Evolutionary conservation across 2,113 vertebrate genomes (phyloP).

Genomic region (Trichechus manatus): DNA sequence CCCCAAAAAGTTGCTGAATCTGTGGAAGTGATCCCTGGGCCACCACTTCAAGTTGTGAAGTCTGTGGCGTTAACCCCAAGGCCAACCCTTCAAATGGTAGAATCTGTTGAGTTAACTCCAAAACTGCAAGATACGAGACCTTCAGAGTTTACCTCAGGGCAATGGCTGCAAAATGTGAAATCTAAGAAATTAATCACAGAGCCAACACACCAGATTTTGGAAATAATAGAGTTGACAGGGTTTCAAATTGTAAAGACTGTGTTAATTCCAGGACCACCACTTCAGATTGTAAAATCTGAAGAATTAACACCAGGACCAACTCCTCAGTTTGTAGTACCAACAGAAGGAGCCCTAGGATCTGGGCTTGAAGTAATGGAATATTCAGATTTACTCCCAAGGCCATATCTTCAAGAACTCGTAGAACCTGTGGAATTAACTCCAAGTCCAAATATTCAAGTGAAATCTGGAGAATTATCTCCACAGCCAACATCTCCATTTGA

Average conservation of each 20-base stretch:
- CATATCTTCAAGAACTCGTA: conserved; percentile 35
- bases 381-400: conserved; percentile 18
- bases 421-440: conserved; percentile 34
- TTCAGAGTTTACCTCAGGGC: conserved; percentile 19
- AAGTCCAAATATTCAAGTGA: conserved; percentile 55
- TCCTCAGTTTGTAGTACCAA: conserved; percentile 61
- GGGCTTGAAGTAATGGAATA: neutral
- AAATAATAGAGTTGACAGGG: conserved; percentile 22
- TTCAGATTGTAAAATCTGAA: conserved; percentile 72
- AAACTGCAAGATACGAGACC: neutral
- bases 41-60: conserved; percentile 41
- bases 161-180: conserved; percentile 58
- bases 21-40: conserved; percentile 8
- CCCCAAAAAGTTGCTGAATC: neutral
- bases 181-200: conserved; percentile 38
- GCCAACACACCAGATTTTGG: conserved; percentile 64
- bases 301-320: conserved; percentile 56
- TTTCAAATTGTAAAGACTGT: conserved; percentile 67
- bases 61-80: neutral
- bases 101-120: conserved; percentile 11
- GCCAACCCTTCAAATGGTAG: neutral
- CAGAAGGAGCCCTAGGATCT: neutral
- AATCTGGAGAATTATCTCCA: conserved; percentile 55
- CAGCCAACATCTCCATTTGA: conserved; percentile 36
- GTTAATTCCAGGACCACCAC: conserved; percentile 46